These are phyloP conservation scores for Scomberomorus guttatus DNA, from an alignment of 2,797 vertebrate genomes.

Conservation along the genomic window DNA sequence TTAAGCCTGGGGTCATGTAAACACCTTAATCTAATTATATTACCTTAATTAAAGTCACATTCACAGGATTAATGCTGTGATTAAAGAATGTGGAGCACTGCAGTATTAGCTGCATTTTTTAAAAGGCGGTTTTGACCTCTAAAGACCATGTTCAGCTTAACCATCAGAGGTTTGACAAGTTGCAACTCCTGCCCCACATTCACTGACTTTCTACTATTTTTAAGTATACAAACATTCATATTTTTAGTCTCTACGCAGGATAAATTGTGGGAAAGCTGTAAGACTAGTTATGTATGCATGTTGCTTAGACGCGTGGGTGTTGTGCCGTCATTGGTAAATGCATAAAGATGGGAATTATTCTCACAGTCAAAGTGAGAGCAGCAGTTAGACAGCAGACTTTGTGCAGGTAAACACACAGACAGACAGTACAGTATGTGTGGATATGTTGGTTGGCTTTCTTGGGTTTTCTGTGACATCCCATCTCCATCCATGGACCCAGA, in stretches of 20 bases:
- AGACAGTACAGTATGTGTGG: slow-evolving; percentile 1
- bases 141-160: slow-evolving; percentile 40
- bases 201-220: slow-evolving; percentile 64
- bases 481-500: slow-evolving; percentile 66
- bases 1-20: slow-evolving; percentile 49
- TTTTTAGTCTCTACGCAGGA: slow-evolving; percentile 41
- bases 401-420: background rate
- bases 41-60: slow-evolving; percentile 72
- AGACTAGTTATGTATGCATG: background rate
- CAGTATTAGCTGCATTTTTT: slow-evolving; percentile 58
- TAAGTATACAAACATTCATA: slow-evolving; percentile 57
- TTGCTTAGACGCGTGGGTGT: slow-evolving; percentile 2
- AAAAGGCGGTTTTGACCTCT: slow-evolving; percentile 61
- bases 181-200: slow-evolving; percentile 66
- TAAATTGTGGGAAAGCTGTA: slow-evolving; percentile 55
- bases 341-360: background rate
- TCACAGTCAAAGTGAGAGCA: background rate
- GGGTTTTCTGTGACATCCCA: slow-evolving; percentile 57
- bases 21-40: slow-evolving; percentile 70
- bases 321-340: background rate
- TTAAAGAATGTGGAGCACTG: slow-evolving; percentile 62
- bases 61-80: slow-evolving; percentile 65
- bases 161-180: slow-evolving; percentile 49
- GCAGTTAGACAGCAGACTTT: too few relatives aligned
- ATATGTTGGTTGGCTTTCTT: slow-evolving; percentile 43